Conservation (phyloP, 2,113 vertebrate genomes). For the Notothenia rossii region DNA sequence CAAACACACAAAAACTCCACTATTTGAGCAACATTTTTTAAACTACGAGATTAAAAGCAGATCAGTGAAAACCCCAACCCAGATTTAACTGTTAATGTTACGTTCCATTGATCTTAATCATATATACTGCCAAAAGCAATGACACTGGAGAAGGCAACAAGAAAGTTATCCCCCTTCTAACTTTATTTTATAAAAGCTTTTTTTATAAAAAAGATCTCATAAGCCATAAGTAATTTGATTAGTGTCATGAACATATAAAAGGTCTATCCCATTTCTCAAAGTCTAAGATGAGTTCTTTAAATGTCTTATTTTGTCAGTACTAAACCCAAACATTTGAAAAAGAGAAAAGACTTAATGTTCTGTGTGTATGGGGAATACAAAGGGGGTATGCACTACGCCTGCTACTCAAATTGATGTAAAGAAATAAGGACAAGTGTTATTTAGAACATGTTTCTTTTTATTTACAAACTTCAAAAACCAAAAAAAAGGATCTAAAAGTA, state of each 20-base stretch:
- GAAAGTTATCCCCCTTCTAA: too few relatives aligned
- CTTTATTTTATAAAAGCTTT: too few relatives aligned
- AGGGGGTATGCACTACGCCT: neutral
- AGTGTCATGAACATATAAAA: too few relatives aligned
- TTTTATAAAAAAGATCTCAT: too few relatives aligned
- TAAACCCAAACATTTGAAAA: too few relatives aligned
- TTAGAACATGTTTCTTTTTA: conserved; percentile 79
- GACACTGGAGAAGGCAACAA: neutral
- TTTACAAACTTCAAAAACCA: conserved; percentile 82
- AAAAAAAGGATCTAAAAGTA: conserved; percentile 57
- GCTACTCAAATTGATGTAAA: conserved; percentile 3
- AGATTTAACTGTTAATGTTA: neutral
- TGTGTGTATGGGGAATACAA: neutral
- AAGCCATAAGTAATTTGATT: too few relatives aligned
- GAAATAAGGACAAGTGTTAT: conserved; percentile 52
- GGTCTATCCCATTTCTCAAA: too few relatives aligned
- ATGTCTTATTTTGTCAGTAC: too few relatives aligned
- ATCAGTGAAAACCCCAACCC: neutral
- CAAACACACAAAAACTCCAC: neutral
- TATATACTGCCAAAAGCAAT: neutral
- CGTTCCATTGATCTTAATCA: neutral
- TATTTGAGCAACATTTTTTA: neutral
- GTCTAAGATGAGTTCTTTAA: too few relatives aligned
- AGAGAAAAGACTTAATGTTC: too few relatives aligned
- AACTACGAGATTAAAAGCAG: neutral